phyloP scores from a whole-genome alignment of 2,113 vertebrate genomes.

The Oreocharis arfaki region DNA sequence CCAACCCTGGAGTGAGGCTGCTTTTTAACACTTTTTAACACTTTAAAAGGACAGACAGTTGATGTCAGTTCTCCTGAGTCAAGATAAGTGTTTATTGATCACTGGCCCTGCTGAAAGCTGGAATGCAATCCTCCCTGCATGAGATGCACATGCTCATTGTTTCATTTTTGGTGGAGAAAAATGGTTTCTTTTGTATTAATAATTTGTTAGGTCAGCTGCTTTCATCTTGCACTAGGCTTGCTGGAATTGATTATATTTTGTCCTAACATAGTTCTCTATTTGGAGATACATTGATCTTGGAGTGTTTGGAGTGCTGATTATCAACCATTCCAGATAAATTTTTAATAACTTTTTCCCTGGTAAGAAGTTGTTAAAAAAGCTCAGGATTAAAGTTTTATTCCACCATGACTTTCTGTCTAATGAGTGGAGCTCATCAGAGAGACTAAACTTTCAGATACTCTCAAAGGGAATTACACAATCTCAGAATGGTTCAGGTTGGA shows the following conservation, averaged over 20 bases:
- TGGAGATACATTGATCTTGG: neutral
- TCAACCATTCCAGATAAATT: neutral
- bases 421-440: neutral
- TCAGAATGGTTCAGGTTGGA: neutral
- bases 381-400: neutral
- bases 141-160: neutral
- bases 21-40: neutral
- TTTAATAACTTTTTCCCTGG: neutral
- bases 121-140: neutral
- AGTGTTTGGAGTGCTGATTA: neutral
- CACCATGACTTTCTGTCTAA: neutral
- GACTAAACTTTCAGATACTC: neutral
- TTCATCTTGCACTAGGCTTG: neutral
- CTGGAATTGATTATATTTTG: neutral
- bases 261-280: neutral
- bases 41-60: neutral
- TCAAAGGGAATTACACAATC: neutral
- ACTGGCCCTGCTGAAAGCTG: neutral
- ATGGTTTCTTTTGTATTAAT: neutral
- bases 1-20: neutral
- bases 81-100: constrained; percentile 5
- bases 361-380: neutral
- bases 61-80: neutral
- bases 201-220: neutral
- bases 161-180: neutral